Percentiles rank a stretch among this genome's conserved stretches.
Evolutionary conservation across 2,113 vertebrate species (phyloP).

Genomic region (Vulpes ferrilata): DNA sequence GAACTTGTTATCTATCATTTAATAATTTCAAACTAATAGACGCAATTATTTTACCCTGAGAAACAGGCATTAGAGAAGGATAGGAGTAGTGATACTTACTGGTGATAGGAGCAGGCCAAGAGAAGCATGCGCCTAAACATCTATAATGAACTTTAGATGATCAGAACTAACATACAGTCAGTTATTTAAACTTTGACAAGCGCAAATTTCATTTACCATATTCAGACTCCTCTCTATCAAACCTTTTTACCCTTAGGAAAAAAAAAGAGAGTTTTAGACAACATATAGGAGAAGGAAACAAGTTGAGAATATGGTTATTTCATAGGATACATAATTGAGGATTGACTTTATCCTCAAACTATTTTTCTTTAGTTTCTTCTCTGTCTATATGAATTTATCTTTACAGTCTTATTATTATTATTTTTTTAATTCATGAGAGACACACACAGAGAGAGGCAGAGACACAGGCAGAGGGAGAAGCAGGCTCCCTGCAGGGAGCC

Average conservation of each 20-base stretch:
- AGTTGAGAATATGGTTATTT: neutral
- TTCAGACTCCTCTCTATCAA: neutral
- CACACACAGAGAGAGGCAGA: no score
- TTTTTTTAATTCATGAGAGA: no score
- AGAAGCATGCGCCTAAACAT: neutral
- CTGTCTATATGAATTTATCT: neutral
- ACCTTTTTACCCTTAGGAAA: neutral
- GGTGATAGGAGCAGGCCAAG: neutral
- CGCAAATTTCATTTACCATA: neutral
- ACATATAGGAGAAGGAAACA: neutral
- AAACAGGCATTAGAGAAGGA: neutral
- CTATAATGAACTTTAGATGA: neutral
- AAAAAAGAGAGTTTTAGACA: neutral
- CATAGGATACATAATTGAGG: neutral
- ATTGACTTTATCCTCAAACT: neutral
- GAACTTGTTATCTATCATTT: slow-evolving; percentile 41
- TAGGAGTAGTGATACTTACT: neutral
- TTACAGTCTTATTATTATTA: neutral
- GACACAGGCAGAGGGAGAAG: no score
- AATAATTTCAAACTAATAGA: slow-evolving; percentile 12
- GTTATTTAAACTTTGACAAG: neutral
- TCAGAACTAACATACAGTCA: neutral
- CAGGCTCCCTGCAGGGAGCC: no score
- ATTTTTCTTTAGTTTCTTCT: neutral
- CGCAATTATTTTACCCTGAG: slow-evolving; percentile 14